phyloP scores from a whole-genome alignment of 2,113 vertebrate genomes.

The Columbina picui region DNA sequence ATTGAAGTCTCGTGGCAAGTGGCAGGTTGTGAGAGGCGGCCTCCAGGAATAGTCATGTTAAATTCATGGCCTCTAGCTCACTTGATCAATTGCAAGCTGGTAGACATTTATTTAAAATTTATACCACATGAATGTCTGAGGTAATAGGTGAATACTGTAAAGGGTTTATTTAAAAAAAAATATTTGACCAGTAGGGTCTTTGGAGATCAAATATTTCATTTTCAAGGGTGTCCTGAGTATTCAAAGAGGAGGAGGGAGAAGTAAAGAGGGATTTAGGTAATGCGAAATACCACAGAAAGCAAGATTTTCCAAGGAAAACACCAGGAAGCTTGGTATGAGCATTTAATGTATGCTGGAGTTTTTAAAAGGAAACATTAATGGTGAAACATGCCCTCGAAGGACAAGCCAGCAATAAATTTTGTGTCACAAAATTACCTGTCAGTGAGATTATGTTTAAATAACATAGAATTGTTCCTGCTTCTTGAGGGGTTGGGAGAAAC shows the following conservation, averaged over 20 bases:
- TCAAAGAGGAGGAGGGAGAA: conserved; percentile 41
- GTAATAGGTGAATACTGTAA: conserved; percentile 69
- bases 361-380: conserved; percentile 86
- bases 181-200: conserved; percentile 66
- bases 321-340: conserved; percentile 74
- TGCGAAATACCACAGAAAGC: conserved; percentile 80
- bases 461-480: conserved; percentile 77
- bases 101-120: conserved; percentile 72
- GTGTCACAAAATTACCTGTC: conserved; percentile 84
- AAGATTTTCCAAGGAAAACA: conserved; percentile 84
- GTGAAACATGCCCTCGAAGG: conserved; percentile 80
- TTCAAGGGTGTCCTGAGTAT: conserved; percentile 52
- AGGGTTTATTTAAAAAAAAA: conserved; percentile 66
- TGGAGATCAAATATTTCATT: conserved; percentile 70
- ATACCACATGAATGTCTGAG: conserved; percentile 61
- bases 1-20: conserved; percentile 22
- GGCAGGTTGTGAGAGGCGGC: conserved; percentile 14
- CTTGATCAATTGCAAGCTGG: conserved; percentile 58
- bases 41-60: conserved; percentile 7
- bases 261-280: conserved; percentile 76
- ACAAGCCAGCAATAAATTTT: conserved; percentile 81
- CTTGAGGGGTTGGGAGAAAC: conserved; percentile 63
- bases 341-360: conserved; percentile 81
- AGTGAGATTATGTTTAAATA: conserved; percentile 81
- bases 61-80: conserved; percentile 56